phyloP scores from a whole-genome alignment of 2,113 vertebrate genomes.

The Oreotragus oreotragus region DNA sequence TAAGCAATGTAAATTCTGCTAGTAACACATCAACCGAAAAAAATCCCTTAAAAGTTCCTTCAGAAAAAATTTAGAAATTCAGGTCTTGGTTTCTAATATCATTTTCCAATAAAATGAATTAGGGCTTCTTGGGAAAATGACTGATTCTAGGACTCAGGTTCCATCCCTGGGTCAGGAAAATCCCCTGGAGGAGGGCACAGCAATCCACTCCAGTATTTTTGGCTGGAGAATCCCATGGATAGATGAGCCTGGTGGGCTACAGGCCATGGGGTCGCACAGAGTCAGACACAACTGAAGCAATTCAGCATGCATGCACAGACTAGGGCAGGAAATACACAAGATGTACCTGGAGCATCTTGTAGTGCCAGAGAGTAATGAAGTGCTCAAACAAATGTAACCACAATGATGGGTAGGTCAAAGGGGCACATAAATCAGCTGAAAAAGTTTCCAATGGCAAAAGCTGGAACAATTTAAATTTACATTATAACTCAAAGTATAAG shows the following conservation, averaged over 20 bases:
- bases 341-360: not conserved
- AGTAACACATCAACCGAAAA: not conserved
- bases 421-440: not conserved
- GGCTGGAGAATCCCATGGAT: not conserved
- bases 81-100: not conserved
- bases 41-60: not conserved
- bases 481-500: not conserved
- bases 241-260: not conserved
- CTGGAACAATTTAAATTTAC: not conserved
- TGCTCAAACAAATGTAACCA: not conserved
- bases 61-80: not conserved
- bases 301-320: not conserved
- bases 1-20: not conserved
- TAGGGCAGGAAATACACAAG: not conserved
- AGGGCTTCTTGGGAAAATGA: not conserved
- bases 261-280: not conserved
- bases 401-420: not conserved
- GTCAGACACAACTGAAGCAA: not conserved
- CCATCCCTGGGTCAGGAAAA: not conserved
- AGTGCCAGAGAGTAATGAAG: not conserved
- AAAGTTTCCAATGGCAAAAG: not conserved
- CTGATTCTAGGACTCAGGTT: not conserved
- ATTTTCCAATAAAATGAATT: not conserved
- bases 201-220: not conserved
- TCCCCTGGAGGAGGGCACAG: not conserved